Evolutionary conservation across 2,113 vertebrate species (phyloP).

Genomic region (Riparia riparia): DNA sequence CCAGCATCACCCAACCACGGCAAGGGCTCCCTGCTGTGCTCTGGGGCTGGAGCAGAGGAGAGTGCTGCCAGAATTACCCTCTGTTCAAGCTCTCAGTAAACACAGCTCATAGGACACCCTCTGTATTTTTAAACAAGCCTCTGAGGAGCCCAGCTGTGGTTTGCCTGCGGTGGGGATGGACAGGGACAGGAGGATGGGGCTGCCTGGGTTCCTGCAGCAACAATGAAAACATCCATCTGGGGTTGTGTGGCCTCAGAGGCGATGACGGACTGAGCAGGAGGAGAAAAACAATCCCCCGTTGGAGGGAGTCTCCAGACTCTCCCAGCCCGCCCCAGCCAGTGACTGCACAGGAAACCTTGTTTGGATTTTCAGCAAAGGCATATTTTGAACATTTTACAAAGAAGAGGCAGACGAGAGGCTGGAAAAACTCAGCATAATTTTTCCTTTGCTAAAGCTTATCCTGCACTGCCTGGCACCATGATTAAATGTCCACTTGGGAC

Average conservation of each 20-base stretch:
- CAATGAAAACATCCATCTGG: neutral
- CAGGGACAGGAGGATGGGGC: neutral
- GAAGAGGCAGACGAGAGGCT: neutral
- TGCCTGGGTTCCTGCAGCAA: neutral
- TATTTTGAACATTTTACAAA: neutral
- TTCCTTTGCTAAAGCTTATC: neutral
- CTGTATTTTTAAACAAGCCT: neutral
- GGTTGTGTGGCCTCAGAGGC: neutral
- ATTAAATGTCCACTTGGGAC: neutral
- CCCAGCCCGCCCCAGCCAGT: neutral
- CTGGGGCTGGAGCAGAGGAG: fast-evolving
- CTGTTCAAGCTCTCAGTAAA: neutral
- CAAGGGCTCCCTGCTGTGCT: neutral
- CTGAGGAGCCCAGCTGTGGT: neutral
- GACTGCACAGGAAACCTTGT: neutral
- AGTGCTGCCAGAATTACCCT: neutral
- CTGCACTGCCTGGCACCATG: neutral
- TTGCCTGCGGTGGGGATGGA: fast-evolving
- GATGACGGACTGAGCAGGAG: neutral
- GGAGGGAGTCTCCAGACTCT: fast-evolving
- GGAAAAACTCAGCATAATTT: neutral
- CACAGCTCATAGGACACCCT: neutral
- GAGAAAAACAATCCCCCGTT: neutral
- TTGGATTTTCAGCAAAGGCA: neutral
- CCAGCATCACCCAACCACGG: neutral